Evolutionary conservation across 2,797 vertebrate species (phyloP), one percentile per base, ranked within the genome.

Genomic region (Esox lucius): DNA sequence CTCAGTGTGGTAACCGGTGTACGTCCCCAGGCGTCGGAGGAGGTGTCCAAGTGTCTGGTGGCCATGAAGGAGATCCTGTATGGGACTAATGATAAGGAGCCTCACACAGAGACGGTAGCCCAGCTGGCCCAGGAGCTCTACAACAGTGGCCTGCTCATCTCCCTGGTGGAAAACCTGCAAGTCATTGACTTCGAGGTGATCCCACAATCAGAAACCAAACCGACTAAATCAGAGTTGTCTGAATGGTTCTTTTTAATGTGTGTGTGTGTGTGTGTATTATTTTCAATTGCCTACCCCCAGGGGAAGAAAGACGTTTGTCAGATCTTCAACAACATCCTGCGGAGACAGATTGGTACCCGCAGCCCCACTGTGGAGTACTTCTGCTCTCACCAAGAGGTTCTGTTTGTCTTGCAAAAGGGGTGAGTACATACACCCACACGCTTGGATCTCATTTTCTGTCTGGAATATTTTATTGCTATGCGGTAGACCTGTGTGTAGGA

Each of bases 321-420:
- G 93, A 98, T 99, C 92, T 99, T 99, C 83, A 99, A 98, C 94
- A 99, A 99, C 93, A 97, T 99, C 91, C 91, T 98, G 85, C 94
- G 97, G 90, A 94, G 97, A 92, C 97, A 98, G 84, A 98, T 99
- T n/a, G 97, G 97, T 31, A 95, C 96, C 5, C 93, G 97, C 81
- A 95, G 94, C 86, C 97, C 97, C 73, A 98, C 97, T 0, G 97
- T 98, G 66, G 97, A 99, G 81, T 98, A 98, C 74, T 96, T 98
- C 83, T 95, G 96, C 79, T 96, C 97, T 83, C 96, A 97, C 91
- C 96, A 96, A 80, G 95, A 98, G 80, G 95, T 99, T 81, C 95
- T 99, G 12, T 99, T 97, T 75, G 96, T 96, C 79, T 95, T 99
- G 78, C 94, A 97, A 59, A 97, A 96, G 92, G 97, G 97, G 97